phyloP scores from a whole-genome alignment of 2,888 invertebrate species.

The Camptogramma bilineatum region DNA sequence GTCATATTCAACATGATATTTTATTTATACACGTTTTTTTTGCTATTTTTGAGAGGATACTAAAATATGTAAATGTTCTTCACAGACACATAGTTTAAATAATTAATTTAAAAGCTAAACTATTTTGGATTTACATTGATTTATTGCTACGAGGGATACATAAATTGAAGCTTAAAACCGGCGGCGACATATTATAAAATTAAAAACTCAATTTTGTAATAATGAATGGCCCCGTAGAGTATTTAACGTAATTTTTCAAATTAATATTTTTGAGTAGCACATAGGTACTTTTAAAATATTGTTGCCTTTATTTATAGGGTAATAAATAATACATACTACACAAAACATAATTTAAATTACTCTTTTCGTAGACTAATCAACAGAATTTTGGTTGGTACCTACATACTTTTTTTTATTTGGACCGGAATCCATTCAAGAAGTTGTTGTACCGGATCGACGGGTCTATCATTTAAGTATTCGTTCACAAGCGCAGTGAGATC shows the following conservation, averaged over 20 bases:
- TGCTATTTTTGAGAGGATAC: too few relatives aligned
- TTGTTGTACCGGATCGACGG: background rate
- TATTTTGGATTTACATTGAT: too few relatives aligned
- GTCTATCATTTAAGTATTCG: slow-evolving; percentile 12
- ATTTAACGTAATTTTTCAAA: background rate
- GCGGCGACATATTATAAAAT: too few relatives aligned
- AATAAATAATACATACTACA: background rate
- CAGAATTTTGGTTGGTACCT: background rate
- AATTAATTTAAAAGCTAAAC: too few relatives aligned
- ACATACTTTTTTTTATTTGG: background rate
- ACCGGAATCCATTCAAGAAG: slow-evolving; percentile 2
- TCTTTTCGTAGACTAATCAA: background rate
- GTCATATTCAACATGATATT: too few relatives aligned
- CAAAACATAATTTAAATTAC: background rate
- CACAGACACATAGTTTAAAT: too few relatives aligned
- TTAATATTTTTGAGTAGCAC: background rate
- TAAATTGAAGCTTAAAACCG: too few relatives aligned
- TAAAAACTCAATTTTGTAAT: too few relatives aligned
- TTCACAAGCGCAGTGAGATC: slow-evolving; percentile 7
- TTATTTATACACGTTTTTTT: too few relatives aligned
- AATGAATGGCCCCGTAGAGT: too few relatives aligned
- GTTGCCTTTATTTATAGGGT: background rate
- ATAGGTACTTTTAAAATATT: background rate
- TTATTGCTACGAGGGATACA: too few relatives aligned
- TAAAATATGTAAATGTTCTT: too few relatives aligned